A percentile compares a stretch with the other conserved stretches of the same genome.
phyloP scores from a whole-genome alignment of 30 jellyfish, hydroid and myxozoan species.

The Aurelia aurita complex sp. Pacific region DNA sequence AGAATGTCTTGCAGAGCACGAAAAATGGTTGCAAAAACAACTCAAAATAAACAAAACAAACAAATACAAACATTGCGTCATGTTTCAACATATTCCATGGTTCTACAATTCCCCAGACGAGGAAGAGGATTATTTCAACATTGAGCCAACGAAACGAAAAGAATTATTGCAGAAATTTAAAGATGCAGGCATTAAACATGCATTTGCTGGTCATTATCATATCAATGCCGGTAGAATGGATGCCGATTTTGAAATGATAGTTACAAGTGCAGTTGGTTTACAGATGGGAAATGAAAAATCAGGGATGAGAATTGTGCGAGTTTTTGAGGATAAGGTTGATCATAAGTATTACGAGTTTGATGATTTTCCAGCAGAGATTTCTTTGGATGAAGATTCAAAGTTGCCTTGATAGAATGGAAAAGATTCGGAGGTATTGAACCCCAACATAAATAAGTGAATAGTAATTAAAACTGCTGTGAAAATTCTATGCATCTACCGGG shows the following conservation, averaged over 20 bases:
- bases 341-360: slow-evolving; percentile 88
- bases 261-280: slow-evolving; percentile 92
- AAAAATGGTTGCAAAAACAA: slow-evolving; percentile 82
- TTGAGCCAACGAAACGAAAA: slow-evolving; percentile 36
- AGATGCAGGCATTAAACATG: slow-evolving; percentile 77
- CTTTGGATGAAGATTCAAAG: slow-evolving; percentile 20
- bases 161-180: slow-evolving; percentile 39
- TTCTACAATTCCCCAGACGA: slow-evolving; percentile 78
- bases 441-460: too few species aligned
- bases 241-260: slow-evolving; percentile 82
- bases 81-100: slow-evolving; percentile 94
- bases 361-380: slow-evolving; percentile 39
- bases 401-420: slow-evolving; percentile 16
- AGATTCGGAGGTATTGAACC: too few species aligned
- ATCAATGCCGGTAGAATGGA: slow-evolving; percentile 90
- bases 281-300: slow-evolving; percentile 88
- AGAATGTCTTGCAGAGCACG: slow-evolving; percentile 66
- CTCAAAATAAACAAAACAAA: slow-evolving; percentile 38
- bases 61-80: slow-evolving; percentile 61
- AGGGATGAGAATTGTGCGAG: slow-evolving; percentile 91
- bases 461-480: too few species aligned
- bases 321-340: slow-evolving; percentile 68
- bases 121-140: slow-evolving; percentile 90
- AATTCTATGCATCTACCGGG: too few species aligned
- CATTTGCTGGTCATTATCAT: slow-evolving; percentile 96